phyloP scores from a whole-genome alignment of 2,113 vertebrate genomes.

The Elephantulus edwardii region DNA sequence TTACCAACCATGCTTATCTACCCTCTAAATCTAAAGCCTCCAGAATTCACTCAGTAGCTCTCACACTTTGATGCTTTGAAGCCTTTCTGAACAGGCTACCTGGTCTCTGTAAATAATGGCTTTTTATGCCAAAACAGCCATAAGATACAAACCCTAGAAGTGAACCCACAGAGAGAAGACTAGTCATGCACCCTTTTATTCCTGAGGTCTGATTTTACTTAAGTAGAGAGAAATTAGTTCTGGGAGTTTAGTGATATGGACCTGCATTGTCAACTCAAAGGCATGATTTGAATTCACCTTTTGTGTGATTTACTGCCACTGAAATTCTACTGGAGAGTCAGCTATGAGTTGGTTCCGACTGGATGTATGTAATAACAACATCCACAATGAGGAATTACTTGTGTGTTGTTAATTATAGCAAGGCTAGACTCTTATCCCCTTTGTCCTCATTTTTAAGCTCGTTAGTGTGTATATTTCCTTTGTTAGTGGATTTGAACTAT shows the following conservation, averaged over 20 bases:
- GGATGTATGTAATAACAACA: no score
- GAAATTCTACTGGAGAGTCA: no score
- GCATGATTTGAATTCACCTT: no score
- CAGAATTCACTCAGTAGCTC: constrained; percentile 32
- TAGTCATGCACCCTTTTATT: neutral
- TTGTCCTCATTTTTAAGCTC: neutral
- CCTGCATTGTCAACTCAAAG: no score
- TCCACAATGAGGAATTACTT: no score
- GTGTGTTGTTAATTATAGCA: neutral
- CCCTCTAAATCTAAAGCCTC: constrained; percentile 43
- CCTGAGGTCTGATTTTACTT: neutral
- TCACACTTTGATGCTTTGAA: neutral
- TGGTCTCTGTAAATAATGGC: neutral
- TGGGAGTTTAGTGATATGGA: no score
- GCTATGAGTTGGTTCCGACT: no score
- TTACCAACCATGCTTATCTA: constrained; percentile 43
- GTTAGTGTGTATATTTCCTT: no score
- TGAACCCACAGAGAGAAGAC: neutral
- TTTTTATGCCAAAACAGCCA: neutral
- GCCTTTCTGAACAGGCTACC: neutral
- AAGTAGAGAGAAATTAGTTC: neutral
- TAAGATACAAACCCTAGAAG: neutral
- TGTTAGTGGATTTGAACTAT: no score
- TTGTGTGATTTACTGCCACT: no score
- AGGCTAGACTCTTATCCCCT: neutral